A percentile compares a stretch with the other conserved stretches of the same genome.
Conservation (phyloP, 1,140 invertebrate species). For the Drosophila lowei region DNA sequence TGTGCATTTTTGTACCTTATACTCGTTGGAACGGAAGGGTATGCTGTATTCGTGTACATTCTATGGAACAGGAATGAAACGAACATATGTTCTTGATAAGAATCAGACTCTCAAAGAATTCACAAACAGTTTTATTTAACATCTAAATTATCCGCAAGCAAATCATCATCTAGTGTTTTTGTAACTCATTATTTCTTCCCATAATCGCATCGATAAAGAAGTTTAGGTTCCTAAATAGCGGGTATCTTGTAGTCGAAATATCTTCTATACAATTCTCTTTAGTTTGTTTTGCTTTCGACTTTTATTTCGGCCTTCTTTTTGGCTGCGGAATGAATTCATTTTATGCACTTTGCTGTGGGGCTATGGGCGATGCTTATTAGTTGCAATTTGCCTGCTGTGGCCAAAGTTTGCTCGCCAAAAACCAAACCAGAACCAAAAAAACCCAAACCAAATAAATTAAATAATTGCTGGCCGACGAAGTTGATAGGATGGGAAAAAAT, state of each 20-base stretch:
- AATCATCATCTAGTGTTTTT: too few relatives aligned
- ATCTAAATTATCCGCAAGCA: too few relatives aligned
- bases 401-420: constrained; percentile 52
- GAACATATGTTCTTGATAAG: too few relatives aligned
- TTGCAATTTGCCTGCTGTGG: constrained; percentile 69
- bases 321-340: constrained; percentile 57
- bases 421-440: constrained; percentile 11
- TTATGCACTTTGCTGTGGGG: constrained; percentile 63
- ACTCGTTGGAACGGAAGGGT: too few relatives aligned
- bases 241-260: constrained; percentile 4
- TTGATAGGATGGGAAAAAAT: constrained; percentile 76
- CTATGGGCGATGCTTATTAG: constrained; percentile 63
- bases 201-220: too few relatives aligned
- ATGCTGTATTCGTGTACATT: too few relatives aligned
- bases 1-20: constrained; percentile 29
- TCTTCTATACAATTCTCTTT: constrained; percentile 2
- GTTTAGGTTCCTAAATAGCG: too few relatives aligned
- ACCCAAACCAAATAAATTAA: constrained; percentile 45
- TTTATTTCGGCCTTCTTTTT: constrained; percentile 48
- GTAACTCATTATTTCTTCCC: too few relatives aligned
- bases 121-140: too few relatives aligned
- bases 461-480: constrained; percentile 49
- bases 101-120: too few relatives aligned
- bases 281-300: constrained; percentile 63
- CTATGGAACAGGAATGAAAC: too few relatives aligned